Evolutionary conservation across 2,888 invertebrate species (phyloP).

Genomic region (Ophion ventricosus): DNA sequence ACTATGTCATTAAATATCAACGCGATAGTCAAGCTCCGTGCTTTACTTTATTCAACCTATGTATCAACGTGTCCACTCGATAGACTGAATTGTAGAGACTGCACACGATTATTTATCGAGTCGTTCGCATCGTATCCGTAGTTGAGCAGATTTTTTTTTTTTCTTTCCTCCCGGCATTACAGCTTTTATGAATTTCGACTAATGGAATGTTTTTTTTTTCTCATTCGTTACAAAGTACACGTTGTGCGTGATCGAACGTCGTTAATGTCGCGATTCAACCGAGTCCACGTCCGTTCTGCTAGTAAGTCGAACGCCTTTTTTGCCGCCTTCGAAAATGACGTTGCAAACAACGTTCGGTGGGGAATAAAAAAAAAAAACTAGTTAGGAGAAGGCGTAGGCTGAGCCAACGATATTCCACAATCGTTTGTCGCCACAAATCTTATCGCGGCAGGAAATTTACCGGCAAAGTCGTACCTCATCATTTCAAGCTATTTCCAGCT

Average conservation of each 20-base stretch:
- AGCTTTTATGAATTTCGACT: neutral
- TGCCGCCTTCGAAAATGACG: neutral
- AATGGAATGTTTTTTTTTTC: neutral
- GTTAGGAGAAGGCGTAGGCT: neutral
- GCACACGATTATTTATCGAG: neutral
- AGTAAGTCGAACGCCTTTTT: neutral
- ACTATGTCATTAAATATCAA: slow-evolving; percentile 68
- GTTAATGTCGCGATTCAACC: neutral
- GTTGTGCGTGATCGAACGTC: neutral
- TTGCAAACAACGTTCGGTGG: neutral
- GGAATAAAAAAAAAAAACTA: too few relatives aligned
- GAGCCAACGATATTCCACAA: neutral
- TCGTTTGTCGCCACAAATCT: neutral
- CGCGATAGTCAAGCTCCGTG: slow-evolving; percentile 51
- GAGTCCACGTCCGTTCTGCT: neutral
- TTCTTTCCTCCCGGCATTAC: too few relatives aligned
- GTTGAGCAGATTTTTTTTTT: too few relatives aligned
- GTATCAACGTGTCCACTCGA: neutral
- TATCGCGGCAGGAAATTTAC: neutral
- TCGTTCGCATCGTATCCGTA: too few relatives aligned
- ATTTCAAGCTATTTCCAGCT: neutral
- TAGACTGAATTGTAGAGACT: neutral
- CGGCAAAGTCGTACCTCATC: neutral
- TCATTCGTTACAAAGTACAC: neutral
- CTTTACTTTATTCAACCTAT: neutral